These are phyloP conservation scores for Drosophila biarmipes DNA, from an alignment of 1,140 invertebrate genomes.

Conservation along the genomic window DNA sequence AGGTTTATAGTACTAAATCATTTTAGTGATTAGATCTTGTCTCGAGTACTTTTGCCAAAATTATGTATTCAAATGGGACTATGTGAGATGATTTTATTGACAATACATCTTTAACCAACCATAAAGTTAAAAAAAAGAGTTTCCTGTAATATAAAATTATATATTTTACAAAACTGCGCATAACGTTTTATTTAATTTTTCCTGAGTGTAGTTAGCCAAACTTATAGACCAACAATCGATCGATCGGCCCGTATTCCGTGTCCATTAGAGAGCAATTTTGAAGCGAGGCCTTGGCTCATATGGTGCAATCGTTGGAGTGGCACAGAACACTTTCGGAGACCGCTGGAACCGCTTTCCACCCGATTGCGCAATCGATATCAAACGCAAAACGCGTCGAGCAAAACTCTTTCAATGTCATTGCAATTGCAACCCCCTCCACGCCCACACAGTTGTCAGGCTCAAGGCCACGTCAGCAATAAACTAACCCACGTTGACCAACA, in stretches of 20 bases:
- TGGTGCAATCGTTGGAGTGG: conserved; percentile 46
- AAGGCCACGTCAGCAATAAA: conserved; percentile 54
- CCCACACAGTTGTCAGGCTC: conserved; percentile 30
- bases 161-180: no score
- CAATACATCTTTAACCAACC: no score
- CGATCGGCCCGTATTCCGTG: conserved; percentile 24
- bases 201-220: neutral
- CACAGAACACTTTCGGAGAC: conserved; percentile 14
- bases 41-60: no score
- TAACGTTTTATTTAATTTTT: neutral
- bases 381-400: conserved; percentile 44
- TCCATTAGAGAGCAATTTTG: conserved; percentile 50
- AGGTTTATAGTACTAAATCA: no score
- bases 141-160: no score
- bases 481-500: conserved; percentile 59
- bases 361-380: conserved; percentile 58
- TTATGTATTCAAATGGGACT: no score
- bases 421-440: conserved; percentile 54
- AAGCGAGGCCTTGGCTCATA: conserved; percentile 45
- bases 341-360: conserved; percentile 18
- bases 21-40: no score
- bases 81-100: no score
- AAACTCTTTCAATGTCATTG: conserved; percentile 75
- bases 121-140: no score
- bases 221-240: conserved; percentile 32